A percentile compares a stretch with the other conserved stretches of the same genome.
These are phyloP conservation scores for Lagocephalus sceleratus DNA, from an alignment of 2,797 vertebrate genomes.

Conservation along the genomic window DNA sequence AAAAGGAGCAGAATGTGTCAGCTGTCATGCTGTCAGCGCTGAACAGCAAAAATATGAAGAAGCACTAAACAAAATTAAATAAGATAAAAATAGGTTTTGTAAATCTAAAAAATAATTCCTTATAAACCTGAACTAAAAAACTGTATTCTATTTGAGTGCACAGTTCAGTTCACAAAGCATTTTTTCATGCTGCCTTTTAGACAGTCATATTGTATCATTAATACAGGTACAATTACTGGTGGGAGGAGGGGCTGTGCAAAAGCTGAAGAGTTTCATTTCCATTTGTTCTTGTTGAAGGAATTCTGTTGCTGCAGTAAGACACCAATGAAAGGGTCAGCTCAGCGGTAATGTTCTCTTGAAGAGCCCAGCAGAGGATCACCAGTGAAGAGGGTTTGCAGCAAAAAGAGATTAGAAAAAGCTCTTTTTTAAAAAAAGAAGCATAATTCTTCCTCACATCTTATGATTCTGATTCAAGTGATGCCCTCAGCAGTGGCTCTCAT, in stretches of 20 bases:
- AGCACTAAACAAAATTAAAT: neutral
- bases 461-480: conserved; percentile 63
- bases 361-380: neutral
- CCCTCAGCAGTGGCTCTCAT: conserved; percentile 51
- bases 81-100: neutral
- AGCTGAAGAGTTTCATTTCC: no score
- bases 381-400: conserved; percentile 15
- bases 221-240: no score
- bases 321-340: conserved; percentile 9
- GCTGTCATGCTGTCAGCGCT: no score
- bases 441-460: conserved; percentile 53
- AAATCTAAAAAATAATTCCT: neutral
- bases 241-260: no score
- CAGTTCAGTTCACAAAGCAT: conserved; percentile 8
- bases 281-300: no score
- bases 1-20: no score
- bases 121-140: conserved; percentile 5
- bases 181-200: conserved; percentile 13
- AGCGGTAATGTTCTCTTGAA: conserved; percentile 24
- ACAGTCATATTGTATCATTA: neutral
- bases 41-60: no score
- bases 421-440: conserved; percentile 31
- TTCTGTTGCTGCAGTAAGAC: conserved; percentile 4
- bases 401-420: conserved; percentile 38
- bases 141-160: no score